Base-by-base conservation (phyloP, 2,888 invertebrate genomes). In the Hemaris fuciformis region DNA sequence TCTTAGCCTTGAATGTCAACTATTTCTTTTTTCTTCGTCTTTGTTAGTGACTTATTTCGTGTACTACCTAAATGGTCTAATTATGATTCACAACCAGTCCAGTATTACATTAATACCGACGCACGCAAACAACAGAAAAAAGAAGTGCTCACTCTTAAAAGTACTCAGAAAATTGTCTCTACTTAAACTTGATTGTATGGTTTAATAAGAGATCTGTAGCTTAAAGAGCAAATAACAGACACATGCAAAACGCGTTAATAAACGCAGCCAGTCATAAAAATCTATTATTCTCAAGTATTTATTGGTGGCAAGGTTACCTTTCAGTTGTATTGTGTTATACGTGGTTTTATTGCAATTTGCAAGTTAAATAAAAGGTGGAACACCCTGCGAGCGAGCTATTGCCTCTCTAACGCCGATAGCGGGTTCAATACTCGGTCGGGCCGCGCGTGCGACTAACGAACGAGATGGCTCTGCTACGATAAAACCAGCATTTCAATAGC, bases 381-480 rank as follows among this genome's bases (percentile, higher is more conserved):
- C 45, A 57, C 20, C 43, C 61, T 61, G 18, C 13, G n/a, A 61
- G 18, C 13, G n/a, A 61, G 46, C 71, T 73, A 84, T 86, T 82
- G 80, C 75, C 72, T 76, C 82, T 89, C 90, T 90, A 91, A 90
- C 85, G 83, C 88, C 81, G 82, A 85, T 86, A 82, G 83, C 71
- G 84, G 75, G 89, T 89, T 91, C 90, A 90, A 89, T 85, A 89
- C 81, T 77, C 88, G 76, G 70, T 68, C 69, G 64, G 70, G 72
- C 74, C 64, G 84, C 82, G 80, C 81, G 80, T 74, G 81, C 81
- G 76, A 70, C 88, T 91, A 91, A 91, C 89, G 89, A 91, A 89
- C 86, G 77, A 85, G 91, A 91, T 91, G 83, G 81, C 78, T 84
- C 70, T 74, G 76, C 75, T 70, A 75, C 77, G 91, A 91, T 90